phyloP scores from a whole-genome alignment of 2,888 invertebrate species.

The Zygothrica quintamaculata region DNA sequence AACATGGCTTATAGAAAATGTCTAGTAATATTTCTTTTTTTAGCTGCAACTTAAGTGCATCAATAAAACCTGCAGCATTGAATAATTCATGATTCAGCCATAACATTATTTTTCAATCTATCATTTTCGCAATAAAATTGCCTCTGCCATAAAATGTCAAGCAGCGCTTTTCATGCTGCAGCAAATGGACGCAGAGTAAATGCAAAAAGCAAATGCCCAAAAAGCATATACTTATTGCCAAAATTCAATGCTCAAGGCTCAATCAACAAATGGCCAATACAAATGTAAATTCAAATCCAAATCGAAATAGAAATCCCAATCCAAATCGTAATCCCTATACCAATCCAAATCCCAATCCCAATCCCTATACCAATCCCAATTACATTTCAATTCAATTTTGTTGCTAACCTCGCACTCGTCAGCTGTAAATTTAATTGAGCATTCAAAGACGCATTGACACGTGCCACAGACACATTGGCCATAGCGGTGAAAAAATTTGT shows the following conservation, averaged over 20 bases:
- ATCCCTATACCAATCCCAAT: slow-evolving; percentile 55
- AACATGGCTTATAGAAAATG: slow-evolving; percentile 66
- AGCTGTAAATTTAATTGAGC: slow-evolving; percentile 81
- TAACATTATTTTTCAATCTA: slow-evolving; percentile 14
- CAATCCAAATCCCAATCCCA: slow-evolving; percentile 13
- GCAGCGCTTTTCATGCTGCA: slow-evolving; percentile 21
- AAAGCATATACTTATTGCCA: too few relatives aligned
- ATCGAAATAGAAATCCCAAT: slow-evolving; percentile 3
- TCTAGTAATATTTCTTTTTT: slow-evolving; percentile 60
- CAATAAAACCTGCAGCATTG: slow-evolving; percentile 29
- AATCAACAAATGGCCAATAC: neutral
- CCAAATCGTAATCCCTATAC: slow-evolving; percentile 9
- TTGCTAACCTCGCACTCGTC: slow-evolving; percentile 26
- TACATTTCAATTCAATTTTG: slow-evolving; percentile 71
- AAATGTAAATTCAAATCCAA: neutral
- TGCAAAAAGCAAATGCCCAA: too few relatives aligned
- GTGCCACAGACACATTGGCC: slow-evolving; percentile 46
- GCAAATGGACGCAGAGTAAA: slow-evolving; percentile 44
- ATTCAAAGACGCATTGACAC: slow-evolving; percentile 77
- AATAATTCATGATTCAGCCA: slow-evolving; percentile 52
- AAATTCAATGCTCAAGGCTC: slow-evolving; percentile 17
- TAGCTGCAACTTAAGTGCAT: slow-evolving; percentile 26
- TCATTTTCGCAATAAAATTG: slow-evolving; percentile 28
- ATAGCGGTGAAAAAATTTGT: slow-evolving; percentile 33
- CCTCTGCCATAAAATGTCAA: slow-evolving; percentile 37